Evolutionary conservation across 2,113 vertebrate genomes (phyloP), one percentile per base, ranked within the genome.

Genomic region (Ochotona princeps): DNA sequence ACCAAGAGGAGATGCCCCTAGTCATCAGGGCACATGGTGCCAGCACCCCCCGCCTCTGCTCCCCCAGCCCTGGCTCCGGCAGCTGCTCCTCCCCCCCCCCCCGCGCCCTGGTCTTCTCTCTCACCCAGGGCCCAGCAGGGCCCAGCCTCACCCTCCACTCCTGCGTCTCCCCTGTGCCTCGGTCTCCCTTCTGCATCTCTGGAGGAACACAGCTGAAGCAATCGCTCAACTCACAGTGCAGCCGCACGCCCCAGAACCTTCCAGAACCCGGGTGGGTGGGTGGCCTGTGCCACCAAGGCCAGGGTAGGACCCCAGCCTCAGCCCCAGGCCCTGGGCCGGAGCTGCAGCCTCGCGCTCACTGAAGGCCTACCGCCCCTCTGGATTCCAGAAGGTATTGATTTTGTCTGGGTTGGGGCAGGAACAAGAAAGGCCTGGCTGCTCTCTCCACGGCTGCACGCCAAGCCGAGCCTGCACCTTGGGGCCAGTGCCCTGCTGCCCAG

Each of bases 341-440:
- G 32, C 60, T 51, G 49, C 5, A 26, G 25, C 0, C 8, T n/a
- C 84, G 61, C 3, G 26, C 8, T n/a, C 84, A 61, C 3, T 21
- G 65, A 60, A 51, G 73, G 11, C 78, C 85, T 88, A 92, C 92
- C 78, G 69, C n/a, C 65, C 65, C 94, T 85, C 60, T 0, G 18
- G n/a, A 85, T 94, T 88, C 91, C 74, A 90, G 91, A 85, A 67
- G 5, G 0, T 47, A 95, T 93, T 35, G 95, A 97, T 95, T 74
- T 35, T 74, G 83, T 94, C 95, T 90, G 93, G 82, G 89, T 54
- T 86, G 86, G 78, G 54, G 76, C 73, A 47, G 25, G 30, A 35
- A 57, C 85, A 32, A 21, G n/a, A 67, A 87, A 14, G 20, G 72
- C 84, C 17, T 73, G 30, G n/a, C 4, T n/a, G 85, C 23, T 74